phyloP scores from a whole-genome alignment of 2,797 vertebrate species.

The Parambassis ranga region DNA sequence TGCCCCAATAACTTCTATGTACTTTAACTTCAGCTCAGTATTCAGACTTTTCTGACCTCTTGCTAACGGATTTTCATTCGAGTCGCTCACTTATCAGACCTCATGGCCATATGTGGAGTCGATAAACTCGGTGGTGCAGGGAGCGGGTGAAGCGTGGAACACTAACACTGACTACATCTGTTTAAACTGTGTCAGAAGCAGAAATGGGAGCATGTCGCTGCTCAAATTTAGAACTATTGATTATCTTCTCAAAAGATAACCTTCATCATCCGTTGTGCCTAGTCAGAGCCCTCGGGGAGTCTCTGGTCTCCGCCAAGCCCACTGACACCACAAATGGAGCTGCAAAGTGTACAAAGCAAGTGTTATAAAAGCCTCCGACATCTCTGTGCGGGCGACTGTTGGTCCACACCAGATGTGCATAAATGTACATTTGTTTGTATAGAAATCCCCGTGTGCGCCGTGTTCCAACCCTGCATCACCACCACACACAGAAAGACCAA shows the following conservation, averaged over 20 bases:
- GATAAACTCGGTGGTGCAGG: neutral
- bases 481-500: neutral
- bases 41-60: too few species aligned
- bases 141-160: neutral
- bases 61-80: too few species aligned
- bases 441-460: neutral
- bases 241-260: conserved; percentile 49
- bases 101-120: too few species aligned
- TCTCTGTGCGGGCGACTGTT: conserved; percentile 1
- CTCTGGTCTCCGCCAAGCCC: conserved; percentile 36
- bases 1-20: too few species aligned
- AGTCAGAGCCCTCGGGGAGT: conserved; percentile 44
- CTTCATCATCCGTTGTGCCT: conserved; percentile 26
- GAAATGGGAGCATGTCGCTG: neutral
- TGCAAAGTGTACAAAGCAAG: neutral
- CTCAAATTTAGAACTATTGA: conserved; percentile 55
- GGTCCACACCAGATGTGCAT: conserved; percentile 13
- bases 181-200: conserved; percentile 21
- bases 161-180: conserved; percentile 5
- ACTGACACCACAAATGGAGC: conserved; percentile 8
- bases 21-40: too few species aligned
- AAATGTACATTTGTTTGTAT: conserved; percentile 6
- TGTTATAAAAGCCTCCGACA: neutral
- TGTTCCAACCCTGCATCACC: neutral
- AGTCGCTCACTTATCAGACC: too few species aligned